phyloP scores from a whole-genome alignment of 1,140 invertebrate species.

The Eriocheir sinensis region DNA sequence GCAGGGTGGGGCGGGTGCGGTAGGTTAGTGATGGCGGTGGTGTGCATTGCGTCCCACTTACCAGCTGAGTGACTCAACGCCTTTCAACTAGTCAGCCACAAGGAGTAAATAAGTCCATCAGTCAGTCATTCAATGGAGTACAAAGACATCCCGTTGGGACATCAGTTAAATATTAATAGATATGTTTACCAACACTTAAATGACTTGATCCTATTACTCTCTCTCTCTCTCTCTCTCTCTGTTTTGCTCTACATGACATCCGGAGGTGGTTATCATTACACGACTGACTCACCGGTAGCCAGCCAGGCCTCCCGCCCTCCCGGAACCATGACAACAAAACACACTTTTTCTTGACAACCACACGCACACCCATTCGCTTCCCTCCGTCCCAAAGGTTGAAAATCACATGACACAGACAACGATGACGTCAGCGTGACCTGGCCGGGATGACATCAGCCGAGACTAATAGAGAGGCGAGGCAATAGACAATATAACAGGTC shows the following conservation, averaged over 20 bases:
- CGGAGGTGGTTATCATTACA: neutral
- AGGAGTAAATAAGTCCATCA: neutral
- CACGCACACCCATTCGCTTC: neutral
- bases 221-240: no score
- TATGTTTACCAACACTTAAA: no score
- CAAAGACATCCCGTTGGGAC: no score
- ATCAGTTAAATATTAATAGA: no score
- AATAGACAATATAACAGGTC: neutral
- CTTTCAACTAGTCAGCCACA: neutral
- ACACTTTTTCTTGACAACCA: neutral
- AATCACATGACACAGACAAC: slow-evolving; percentile 54
- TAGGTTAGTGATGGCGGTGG: neutral
- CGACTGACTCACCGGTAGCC: neutral
- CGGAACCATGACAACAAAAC: neutral
- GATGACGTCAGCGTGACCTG: slow-evolving; percentile 34
- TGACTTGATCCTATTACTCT: no score
- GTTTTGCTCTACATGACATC: neutral
- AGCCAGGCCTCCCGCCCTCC: neutral
- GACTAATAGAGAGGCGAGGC: neutral
- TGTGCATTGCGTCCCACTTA: neutral
- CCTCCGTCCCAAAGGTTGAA: neutral
- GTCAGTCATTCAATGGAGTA: no score
- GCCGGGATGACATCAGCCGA: slow-evolving; percentile 32
- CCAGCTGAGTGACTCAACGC: neutral
- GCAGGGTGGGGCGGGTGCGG: no score